Conservation (phyloP, 2,888 invertebrate species). For the Antitype chi region DNA sequence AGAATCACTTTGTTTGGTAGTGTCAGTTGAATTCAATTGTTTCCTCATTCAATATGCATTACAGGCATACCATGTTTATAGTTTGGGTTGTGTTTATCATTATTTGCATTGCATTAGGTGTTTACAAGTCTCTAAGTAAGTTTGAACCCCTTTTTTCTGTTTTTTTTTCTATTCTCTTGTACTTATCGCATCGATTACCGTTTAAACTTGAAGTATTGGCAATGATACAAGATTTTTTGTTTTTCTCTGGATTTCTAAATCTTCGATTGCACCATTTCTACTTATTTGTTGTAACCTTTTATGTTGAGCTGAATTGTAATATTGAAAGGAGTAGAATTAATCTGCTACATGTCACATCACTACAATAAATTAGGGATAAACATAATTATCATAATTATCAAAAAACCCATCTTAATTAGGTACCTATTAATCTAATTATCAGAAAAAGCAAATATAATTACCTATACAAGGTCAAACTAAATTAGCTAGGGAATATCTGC, state of each 20-base stretch:
- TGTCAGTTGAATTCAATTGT: conserved; percentile 14
- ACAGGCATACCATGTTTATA: conserved; percentile 33
- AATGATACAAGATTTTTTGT: background rate
- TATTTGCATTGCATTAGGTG: conserved; percentile 26
- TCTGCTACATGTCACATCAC: background rate
- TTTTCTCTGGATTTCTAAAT: background rate
- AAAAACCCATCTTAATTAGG: background rate
- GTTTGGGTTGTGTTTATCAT: conserved; percentile 33
- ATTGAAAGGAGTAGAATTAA: background rate
- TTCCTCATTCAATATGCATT: conserved; percentile 34
- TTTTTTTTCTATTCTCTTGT: background rate
- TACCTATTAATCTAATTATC: too few species aligned
- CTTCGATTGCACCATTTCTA: background rate
- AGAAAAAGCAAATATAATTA: too few species aligned
- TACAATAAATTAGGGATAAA: too few species aligned
- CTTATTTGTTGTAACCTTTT: background rate
- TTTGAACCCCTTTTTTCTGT: conserved; percentile 5
- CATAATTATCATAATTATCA: background rate
- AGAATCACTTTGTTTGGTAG: conserved; percentile 31
- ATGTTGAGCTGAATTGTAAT: background rate
- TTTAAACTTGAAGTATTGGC: background rate
- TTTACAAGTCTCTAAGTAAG: conserved; percentile 34
- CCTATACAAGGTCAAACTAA: too few species aligned
- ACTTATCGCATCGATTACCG: background rate
- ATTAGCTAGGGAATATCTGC: too few species aligned